Conservation (phyloP, 2,113 vertebrate species). For the Ictalurus furcatus region DNA sequence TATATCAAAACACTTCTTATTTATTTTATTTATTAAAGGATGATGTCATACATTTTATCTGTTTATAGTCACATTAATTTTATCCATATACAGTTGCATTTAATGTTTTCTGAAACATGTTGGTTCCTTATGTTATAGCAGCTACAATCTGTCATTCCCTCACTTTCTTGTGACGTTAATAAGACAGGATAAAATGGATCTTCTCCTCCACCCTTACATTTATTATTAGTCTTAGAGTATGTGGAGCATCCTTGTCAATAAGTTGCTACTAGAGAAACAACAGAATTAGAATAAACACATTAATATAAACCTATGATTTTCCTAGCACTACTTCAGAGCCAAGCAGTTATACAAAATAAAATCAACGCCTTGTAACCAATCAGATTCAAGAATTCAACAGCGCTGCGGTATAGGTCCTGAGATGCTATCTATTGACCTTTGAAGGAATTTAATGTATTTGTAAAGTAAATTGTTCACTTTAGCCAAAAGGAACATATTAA, state of each 20-base stretch:
- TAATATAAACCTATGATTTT: not conserved
- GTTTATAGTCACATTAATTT: not conserved
- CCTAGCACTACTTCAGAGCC: not conserved
- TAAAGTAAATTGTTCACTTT: not conserved
- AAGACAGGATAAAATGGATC: not conserved
- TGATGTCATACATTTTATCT: not conserved
- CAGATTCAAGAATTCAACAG: not conserved
- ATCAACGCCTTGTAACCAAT: not conserved
- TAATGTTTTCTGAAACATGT: not conserved
- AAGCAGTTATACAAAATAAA: not conserved
- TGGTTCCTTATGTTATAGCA: not conserved
- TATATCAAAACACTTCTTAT: not conserved
- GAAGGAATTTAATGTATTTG: not conserved
- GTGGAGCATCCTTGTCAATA: not conserved
- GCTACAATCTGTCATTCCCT: not conserved
- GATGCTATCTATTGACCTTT: not conserved
- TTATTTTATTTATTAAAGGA: not conserved
- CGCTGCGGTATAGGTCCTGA: not conserved
- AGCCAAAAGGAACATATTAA: not conserved
- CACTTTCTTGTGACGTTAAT: not conserved
- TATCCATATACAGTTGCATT: not conserved
- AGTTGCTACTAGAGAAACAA: not conserved
- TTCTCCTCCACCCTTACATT: not conserved
- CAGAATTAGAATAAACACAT: not conserved
- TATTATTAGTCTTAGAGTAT: not conserved